phyloP scores from a whole-genome alignment of 2,888 invertebrate genomes.

The Sericinus montela region DNA sequence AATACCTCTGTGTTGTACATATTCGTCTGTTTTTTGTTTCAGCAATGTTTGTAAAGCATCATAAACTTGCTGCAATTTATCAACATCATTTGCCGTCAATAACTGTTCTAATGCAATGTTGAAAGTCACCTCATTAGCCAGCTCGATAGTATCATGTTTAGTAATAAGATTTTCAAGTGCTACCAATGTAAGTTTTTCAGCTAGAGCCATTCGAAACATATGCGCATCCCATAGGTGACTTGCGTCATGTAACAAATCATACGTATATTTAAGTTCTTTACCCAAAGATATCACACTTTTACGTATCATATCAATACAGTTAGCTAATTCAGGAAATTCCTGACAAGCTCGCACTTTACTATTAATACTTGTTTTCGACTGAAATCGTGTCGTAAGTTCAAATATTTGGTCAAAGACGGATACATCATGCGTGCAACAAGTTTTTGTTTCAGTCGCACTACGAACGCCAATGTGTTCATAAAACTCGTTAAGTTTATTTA shows the following conservation, averaged over 20 bases:
- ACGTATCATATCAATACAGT: slow-evolving; percentile 39
- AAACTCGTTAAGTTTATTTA: slow-evolving; percentile 22
- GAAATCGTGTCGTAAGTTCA: slow-evolving; percentile 16
- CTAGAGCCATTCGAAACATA: slow-evolving; percentile 50
- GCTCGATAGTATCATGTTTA: slow-evolving; percentile 47
- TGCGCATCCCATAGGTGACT: slow-evolving; percentile 61
- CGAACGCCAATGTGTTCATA: slow-evolving; percentile 26
- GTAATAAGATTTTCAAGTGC: slow-evolving; percentile 60
- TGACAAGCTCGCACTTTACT: slow-evolving; percentile 19
- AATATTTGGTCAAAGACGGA: slow-evolving; percentile 1
- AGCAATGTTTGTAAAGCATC: slow-evolving; percentile 37
- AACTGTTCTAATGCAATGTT: slow-evolving; percentile 56
- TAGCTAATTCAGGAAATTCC: slow-evolving; percentile 30
- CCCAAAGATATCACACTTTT: slow-evolving; percentile 47
- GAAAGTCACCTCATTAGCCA: slow-evolving; percentile 48
- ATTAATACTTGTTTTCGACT: slow-evolving; percentile 26
- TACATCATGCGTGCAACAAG: slow-evolving; percentile 12
- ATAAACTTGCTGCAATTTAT: slow-evolving; percentile 46
- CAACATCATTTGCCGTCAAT: slow-evolving; percentile 41
- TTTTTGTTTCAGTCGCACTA: slow-evolving; percentile 15
- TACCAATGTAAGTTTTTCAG: slow-evolving; percentile 55
- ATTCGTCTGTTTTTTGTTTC: slow-evolving; percentile 41
- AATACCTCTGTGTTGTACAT: slow-evolving; percentile 42
- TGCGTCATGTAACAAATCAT: slow-evolving; percentile 47
- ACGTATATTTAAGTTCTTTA: slow-evolving; percentile 50